Evolutionary conservation across 2,888 invertebrate species (phyloP), one percentile per base, ranked within the genome.

Genomic region (Rhagium mordax): DNA sequence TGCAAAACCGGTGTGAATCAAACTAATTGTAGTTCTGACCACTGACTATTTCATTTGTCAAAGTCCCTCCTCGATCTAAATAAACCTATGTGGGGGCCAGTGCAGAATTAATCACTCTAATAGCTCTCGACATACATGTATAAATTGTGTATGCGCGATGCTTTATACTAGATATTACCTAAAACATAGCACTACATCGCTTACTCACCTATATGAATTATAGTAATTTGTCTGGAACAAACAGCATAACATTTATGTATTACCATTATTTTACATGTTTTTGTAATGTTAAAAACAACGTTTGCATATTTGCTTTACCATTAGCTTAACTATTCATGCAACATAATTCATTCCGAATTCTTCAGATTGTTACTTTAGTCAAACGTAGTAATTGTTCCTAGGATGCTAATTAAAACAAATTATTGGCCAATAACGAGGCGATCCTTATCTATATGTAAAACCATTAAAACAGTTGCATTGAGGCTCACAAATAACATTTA

Each of bases 1-100:
- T 77, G 73, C 77, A 72, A 71, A 75, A 72, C 73, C 73, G 62
- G 74, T 69, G 74, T 74, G 75, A 76, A 78, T 78, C 75, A 76
- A 78, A 78, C 78, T 78, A 76, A 78, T 78, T 78, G 76, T 75
- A 70, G 67, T 62, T 70, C 74, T 72, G 76, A 76, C 78, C 78
- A 74, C 74, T 65, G 71, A 75, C 76, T 70, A 76, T 78, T 78
- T 76, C 78, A 78, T 78, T 78, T 76, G 76, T 78, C 78, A 78
- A 76, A 72, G 69, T 75, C 75, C 74, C 74, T 78, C 67, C 65
- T 60, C 71, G 69, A 68, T 68, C 67, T 68, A 72, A 78, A 76
- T 78, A 75, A 78, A 75, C 74, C 75, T 41, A 69, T 62, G 74
- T 70, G 70, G 60, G 65, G 70, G 73, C 65, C 70, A 55, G 75